Conservation (phyloP, 2,888 invertebrate genomes). For the Tuta absoluta region DNA sequence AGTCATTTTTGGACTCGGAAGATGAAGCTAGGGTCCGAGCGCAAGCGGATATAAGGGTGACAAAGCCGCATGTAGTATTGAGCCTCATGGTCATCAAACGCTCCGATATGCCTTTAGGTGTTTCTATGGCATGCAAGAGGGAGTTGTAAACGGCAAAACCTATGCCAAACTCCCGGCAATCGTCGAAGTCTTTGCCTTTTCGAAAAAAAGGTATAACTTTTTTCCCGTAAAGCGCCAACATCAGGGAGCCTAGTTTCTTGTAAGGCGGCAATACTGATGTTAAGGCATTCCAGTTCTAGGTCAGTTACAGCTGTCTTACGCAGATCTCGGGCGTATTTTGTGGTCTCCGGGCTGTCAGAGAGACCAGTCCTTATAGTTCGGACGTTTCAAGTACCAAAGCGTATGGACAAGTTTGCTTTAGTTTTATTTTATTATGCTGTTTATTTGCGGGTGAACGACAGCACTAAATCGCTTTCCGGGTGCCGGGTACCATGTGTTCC, state of each 20-base stretch:
- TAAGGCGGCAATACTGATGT: background rate
- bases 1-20: slow-evolving; percentile 22
- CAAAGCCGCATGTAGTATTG: slow-evolving; percentile 5
- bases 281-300: background rate
- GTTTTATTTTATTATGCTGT: background rate
- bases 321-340: background rate
- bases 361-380: slow-evolving; percentile 30
- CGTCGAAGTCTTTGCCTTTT: background rate
- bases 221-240: background rate
- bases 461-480: background rate
- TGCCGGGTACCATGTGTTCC: background rate
- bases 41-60: slow-evolving; percentile 26
- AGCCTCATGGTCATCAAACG: slow-evolving; percentile 22
- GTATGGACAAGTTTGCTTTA: slow-evolving; percentile 11
- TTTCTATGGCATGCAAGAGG: background rate
- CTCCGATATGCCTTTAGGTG: slow-evolving; percentile 16
- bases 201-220: background rate
- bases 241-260: slow-evolving; percentile 16
- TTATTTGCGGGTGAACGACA: background rate
- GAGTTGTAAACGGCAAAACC: slow-evolving; percentile 6
- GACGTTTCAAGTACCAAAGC: slow-evolving; percentile 28
- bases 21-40: slow-evolving; percentile 22
- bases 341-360: slow-evolving; percentile 25
- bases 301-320: slow-evolving; percentile 5
- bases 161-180: background rate